A percentile compares a stretch with the other conserved stretches of the same genome.
phyloP scores from a whole-genome alignment of 2,113 vertebrate species.

The Edolisoma coerulescens region DNA sequence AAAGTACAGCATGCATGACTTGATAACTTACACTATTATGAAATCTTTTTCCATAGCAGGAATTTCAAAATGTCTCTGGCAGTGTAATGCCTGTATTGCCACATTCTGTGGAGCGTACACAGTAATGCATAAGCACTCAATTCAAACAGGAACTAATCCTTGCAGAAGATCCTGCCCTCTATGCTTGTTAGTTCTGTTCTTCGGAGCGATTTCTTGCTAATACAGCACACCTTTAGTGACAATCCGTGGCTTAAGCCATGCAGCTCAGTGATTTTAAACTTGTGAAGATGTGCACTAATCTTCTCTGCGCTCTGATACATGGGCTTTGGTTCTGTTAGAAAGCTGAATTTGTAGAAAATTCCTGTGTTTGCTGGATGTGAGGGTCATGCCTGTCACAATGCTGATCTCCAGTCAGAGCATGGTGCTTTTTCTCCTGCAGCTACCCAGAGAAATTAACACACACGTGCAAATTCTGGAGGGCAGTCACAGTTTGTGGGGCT shows the following conservation, averaged over 20 bases:
- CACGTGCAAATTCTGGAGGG: neutral
- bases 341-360: neutral
- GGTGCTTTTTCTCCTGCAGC: neutral
- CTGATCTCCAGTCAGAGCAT: neutral
- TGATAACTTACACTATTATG: neutral
- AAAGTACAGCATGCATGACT: neutral
- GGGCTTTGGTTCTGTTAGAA: neutral
- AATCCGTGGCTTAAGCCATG: neutral
- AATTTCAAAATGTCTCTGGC: neutral
- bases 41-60: neutral
- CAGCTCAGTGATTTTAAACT: neutral
- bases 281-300: neutral
- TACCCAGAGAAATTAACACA: neutral
- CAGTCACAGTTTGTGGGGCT: rapidly evolving
- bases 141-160: neutral
- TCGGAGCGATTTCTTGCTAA: neutral
- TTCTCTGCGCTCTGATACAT: neutral
- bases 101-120: neutral
- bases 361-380: neutral
- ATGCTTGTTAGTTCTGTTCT: neutral
- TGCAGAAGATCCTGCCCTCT: neutral
- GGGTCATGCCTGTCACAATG: neutral
- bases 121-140: neutral
- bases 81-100: neutral
- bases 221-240: neutral